Evolutionary conservation across 2,797 vertebrate species (phyloP).

Genomic region (Brachyalestes nurse): DNA sequence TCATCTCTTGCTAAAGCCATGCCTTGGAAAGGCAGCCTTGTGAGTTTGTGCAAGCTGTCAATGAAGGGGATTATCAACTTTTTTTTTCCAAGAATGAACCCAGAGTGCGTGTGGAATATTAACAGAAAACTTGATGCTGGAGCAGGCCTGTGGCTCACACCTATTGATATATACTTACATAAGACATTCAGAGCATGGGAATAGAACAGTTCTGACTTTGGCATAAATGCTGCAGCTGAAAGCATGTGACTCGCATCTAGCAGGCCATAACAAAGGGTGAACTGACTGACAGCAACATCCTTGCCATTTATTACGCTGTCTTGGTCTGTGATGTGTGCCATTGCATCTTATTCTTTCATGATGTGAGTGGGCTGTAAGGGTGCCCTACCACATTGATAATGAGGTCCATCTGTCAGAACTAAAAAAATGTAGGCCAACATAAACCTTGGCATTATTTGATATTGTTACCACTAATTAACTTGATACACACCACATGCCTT

Average conservation of each 20-base stretch:
- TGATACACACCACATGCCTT: background rate
- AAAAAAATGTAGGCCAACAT: background rate
- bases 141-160: background rate
- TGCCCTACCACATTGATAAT: background rate
- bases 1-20: slow-evolving; percentile 22
- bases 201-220: background rate
- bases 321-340: background rate
- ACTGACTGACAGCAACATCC: slow-evolving; percentile 5
- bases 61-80: slow-evolving; percentile 5
- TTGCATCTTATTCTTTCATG: slow-evolving; percentile 12
- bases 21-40: slow-evolving; percentile 1
- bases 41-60: slow-evolving; percentile 19
- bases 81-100: slow-evolving; percentile 1
- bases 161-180: background rate
- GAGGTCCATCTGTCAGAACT: background rate
- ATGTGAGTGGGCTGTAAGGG: background rate
- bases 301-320: background rate
- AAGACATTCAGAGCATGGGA: background rate
- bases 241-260: background rate
- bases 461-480: background rate
- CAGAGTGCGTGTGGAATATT: background rate
- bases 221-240: background rate
- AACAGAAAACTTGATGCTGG: slow-evolving; percentile 11
- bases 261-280: background rate
- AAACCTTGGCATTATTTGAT: background rate